Base-by-base conservation (phyloP, 2,888 invertebrate species). In the Eugnorisma glareosa region DNA sequence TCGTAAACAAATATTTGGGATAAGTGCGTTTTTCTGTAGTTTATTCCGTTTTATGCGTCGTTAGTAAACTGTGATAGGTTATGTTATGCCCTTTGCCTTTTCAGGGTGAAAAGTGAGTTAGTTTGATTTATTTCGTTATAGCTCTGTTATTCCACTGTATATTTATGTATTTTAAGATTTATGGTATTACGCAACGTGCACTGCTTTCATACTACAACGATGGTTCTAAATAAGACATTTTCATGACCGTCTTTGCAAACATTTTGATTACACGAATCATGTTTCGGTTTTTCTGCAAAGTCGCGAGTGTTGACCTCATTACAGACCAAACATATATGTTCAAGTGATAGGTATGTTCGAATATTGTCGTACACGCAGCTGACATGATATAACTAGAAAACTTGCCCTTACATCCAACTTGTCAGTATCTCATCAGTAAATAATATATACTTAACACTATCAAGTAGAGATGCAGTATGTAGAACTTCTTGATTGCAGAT, bases 101-200 rank as follows among this genome's bases (percentile, higher is more conserved):
- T 92, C 90, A 90, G 90, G 90, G 92, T 91, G 89, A 93, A 92
- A 92, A 91, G 94, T 95, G 88, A 94, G 94, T 94, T 86, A 89
- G 78, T 86, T 87, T 86, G 64, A 75, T 84, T 75, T 79, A 77
- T 84, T 79, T 87, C 59, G 35, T 76, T 77, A 15, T 63, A 70
- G 18, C 48, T 77, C 43, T 82, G 75, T 67, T 82, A 71, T 48
- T 73, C 73, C 67, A 43, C 57, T 75, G 28, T 67, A 78, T 72
- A 70, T 82, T 51, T n/a, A 15, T 70, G 63, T 61, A 51, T 76
- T 78, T 37, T 13, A 75, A 15, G 31, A 57, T 68, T 68, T 67
- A 13, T 76, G 37, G 37, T 74, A 61, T 75, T 84, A 67, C 40
- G 72, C 67, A 85, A 75, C 24, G 2, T 61, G 8, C 13, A 31